Evolutionary conservation across 2,797 vertebrate genomes (phyloP).

Genomic region (Dryobates pubescens): DNA sequence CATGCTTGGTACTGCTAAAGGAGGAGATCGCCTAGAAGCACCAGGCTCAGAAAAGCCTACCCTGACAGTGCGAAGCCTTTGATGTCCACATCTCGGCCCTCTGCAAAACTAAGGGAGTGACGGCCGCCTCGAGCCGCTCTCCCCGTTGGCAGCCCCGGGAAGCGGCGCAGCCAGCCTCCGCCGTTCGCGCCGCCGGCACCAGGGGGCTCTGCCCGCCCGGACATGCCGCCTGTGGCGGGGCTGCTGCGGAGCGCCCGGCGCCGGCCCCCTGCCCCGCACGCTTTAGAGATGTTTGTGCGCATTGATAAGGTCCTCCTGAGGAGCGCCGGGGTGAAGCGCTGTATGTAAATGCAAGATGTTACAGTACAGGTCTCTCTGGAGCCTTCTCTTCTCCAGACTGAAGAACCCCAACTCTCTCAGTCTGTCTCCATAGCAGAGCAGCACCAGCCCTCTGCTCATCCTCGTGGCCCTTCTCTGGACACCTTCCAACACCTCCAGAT

Average conservation of each 20-base stretch:
- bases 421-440: no score
- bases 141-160: fast-evolving
- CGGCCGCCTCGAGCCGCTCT: fast-evolving
- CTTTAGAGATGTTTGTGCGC: no score
- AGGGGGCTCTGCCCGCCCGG: not conserved
- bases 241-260: no score
- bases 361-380: not conserved
- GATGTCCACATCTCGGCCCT: fast-evolving
- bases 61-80: fast-evolving
- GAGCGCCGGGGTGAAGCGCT: fast-evolving
- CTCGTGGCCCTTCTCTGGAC: no score
- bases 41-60: not conserved
- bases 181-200: not conserved
- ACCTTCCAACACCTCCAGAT: no score
- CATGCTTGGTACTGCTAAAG: fast-evolving
- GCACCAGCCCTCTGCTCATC: no score
- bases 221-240: no score
- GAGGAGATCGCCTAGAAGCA: not conserved
- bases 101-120: not conserved
- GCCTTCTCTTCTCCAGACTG: no score
- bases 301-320: no score
- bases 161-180: fast-evolving
- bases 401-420: no score
- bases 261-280: no score
- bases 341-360: not conserved